Conservation (phyloP, 2,113 vertebrate genomes). For the Cromileptes altivelis region DNA sequence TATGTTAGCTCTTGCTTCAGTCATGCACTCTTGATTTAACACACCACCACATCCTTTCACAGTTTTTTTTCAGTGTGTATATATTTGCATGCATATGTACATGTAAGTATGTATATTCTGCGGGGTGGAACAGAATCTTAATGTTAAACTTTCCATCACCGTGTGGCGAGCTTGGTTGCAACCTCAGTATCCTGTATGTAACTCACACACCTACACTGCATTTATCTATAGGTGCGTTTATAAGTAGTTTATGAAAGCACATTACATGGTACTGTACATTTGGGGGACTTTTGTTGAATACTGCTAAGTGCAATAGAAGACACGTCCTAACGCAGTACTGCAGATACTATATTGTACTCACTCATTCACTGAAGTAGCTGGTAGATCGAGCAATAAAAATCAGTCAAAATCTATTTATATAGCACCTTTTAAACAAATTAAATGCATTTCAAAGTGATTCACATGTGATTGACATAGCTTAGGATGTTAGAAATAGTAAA, state of each 20-base stretch:
- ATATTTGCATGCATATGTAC: constrained; percentile 21
- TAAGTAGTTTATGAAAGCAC: no score
- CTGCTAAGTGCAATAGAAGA: neutral
- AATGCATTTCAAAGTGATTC: no score
- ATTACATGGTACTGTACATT: neutral
- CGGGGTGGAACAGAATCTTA: constrained; percentile 24
- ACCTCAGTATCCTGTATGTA: constrained; percentile 57
- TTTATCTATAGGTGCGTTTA: constrained; percentile 8
- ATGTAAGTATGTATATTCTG: constrained; percentile 39
- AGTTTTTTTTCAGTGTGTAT: neutral
- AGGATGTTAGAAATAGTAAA: no score
- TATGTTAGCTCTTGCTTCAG: constrained; percentile 12
- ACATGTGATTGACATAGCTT: no score
- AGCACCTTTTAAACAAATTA: no score
- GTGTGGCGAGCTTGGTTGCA: constrained; percentile 24
- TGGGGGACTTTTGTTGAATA: neutral
- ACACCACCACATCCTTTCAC: constrained; percentile 71
- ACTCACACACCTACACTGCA: constrained; percentile 1
- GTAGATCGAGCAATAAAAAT: no score
- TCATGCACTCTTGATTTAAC: constrained; percentile 62
- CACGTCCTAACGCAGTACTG: neutral
- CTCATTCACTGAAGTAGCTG: neutral
- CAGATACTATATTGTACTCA: neutral
- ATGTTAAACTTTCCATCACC: constrained; percentile 46
- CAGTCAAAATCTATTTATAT: no score